Base-by-base conservation (phyloP, 2,888 invertebrate genomes). In the Chloroclysta siterata region DNA sequence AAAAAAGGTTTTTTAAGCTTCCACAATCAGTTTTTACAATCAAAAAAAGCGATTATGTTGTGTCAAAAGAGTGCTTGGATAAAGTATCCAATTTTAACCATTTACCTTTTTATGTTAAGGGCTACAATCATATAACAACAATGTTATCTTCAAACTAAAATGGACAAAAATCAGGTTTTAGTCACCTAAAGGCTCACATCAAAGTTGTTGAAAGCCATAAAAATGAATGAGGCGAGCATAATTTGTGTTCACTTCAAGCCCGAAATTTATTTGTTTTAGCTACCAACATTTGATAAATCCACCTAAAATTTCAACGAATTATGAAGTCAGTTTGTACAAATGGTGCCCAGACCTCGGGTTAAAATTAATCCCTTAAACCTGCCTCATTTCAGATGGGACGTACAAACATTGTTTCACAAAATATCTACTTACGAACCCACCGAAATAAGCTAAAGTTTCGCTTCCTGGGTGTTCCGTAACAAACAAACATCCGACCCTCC, bases 381-480 rank as follows among this genome's bases (percentile, higher is more conserved):
- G 51, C 64, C 61, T 60, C 70, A 56, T 70, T 72, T 67, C 44
- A 59, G 63, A 69, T 55, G 53, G 68, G 61, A 51, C 68, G 68
- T 65, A 71, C 69, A 66, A 72, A 68, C 69, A 69, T 66, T 68
- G 72, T 70, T 70, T 69, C 64, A 63, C 65, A 61, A 71, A 72
- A 72, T 76, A 73, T 70, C 73, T 75, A 79, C 75, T 78, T 77
- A 79, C 77, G 73, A 79, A 79, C 76, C 79, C 75, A 73, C 74
- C 71, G 74, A 81, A 82, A 81, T 81, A 84, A 81, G 76, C 77
- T 74, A 73, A 77, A 81, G 75, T 75, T 73, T 77, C 73, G 76
- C 76, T 78, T 77, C 74, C 73, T 74, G 71, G 72, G 73, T 70
- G 71, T 78, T 77, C 68, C 66, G 75, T 73, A 78, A 77, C 79